Base-by-base conservation (phyloP, 2,888 invertebrate genomes). In the Scotopteryx bipunctaria region DNA sequence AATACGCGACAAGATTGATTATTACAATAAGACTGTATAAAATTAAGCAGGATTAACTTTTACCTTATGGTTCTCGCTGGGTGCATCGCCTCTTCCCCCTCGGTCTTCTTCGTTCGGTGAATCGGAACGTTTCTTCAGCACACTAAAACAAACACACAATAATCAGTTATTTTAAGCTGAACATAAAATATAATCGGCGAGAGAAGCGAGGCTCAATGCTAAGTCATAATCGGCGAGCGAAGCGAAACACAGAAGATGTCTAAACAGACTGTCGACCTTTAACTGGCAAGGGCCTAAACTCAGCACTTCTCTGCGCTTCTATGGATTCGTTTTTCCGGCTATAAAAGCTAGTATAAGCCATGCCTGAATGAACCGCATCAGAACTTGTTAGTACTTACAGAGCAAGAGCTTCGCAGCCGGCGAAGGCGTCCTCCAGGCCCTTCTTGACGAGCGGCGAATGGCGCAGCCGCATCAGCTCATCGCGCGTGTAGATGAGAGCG, bases 391-490 rank as follows among this genome's bases (percentile, higher is more conserved):
- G 8, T 9, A 27, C 86, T 83, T 41, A 88, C 88, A 86, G 76
- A 35, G 86, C 82, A 8, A 87, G 73, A 36, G 82, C 81, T 49
- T 86, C 88, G 64, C 82, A 82, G 46, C 86, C 84, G 6, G 76
- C 80, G 59, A 89, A 86, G 45, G 87, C 87, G 81, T 93, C 94
- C 64, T 93, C 93, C n/a, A 97, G 95, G 70, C 94, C 93, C 55
- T 89, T 91, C 74, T 93, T 93, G 36, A 96, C 94, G 58, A 93
- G 88, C 54, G 94, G 94, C 65, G 93, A 93, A 73, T 93, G 92
- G 49, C 94, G 93, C 63, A 97, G 91, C 33, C 93, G 92, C 82
- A 96, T 85, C 63, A 97, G 91, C 73, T 95, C 92, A 41, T 95
- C 94, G 80, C 94, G 90, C 17, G 93, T 92, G 84, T 93, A 93